phyloP scores from a whole-genome alignment of 35 echinoderm and acorn worm species.

The Ptychodera flava region DNA sequence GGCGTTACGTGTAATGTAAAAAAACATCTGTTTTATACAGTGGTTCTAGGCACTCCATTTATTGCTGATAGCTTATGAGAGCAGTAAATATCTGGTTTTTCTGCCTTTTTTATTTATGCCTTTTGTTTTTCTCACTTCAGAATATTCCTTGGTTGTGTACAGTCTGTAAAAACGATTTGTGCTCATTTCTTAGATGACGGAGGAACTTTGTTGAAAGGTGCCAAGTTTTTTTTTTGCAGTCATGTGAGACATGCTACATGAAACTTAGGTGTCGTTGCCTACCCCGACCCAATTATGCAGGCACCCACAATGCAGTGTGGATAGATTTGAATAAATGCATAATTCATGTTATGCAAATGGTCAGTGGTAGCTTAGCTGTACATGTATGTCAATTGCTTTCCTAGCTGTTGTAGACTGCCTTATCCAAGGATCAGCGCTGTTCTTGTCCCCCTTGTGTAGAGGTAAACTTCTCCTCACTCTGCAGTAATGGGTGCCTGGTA shows the following conservation, averaged over 20 bases:
- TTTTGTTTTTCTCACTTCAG: no score
- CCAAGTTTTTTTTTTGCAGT: no score
- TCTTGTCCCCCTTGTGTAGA: neutral
- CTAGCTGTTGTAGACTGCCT: neutral
- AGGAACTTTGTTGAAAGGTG: no score
- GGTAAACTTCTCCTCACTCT: neutral
- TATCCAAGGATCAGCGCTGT: neutral
- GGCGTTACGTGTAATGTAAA: no score
- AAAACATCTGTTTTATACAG: no score
- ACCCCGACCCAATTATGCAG: neutral
- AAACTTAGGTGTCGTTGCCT: neutral
- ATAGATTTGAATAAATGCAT: neutral
- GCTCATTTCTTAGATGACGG: no score
- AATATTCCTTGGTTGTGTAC: no score
- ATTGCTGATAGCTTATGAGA: no score
- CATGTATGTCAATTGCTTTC: constrained; percentile 1
- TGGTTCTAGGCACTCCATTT: no score
- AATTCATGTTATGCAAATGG: neutral
- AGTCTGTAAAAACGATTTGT: no score
- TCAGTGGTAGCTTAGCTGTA: neutral
- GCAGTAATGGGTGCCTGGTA: neutral
- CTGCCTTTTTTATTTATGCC: no score
- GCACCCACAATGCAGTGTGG: neutral
- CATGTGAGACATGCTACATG: neutral
- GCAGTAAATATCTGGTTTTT: no score